Evolutionary conservation across 2,113 vertebrate species (phyloP).

Genomic region (Bujurquina vittata): DNA sequence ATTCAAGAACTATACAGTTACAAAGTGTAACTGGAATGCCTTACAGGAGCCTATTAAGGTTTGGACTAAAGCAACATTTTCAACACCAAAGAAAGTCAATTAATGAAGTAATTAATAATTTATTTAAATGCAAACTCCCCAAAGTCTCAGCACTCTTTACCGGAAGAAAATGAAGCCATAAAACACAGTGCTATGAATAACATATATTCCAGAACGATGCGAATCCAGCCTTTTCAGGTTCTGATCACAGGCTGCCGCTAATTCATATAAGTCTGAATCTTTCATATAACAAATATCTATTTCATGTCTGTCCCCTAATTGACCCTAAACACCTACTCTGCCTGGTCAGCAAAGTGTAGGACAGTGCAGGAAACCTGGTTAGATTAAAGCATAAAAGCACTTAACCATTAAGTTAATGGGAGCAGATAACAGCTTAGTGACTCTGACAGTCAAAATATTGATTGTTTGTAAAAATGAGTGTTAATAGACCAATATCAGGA

Average conservation of each 20-base stretch:
- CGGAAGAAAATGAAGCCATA: conserved; percentile 1
- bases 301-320: neutral
- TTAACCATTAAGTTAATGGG: neutral
- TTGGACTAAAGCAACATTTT: neutral
- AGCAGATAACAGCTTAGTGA: neutral
- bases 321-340: too few species aligned
- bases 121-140: conserved; percentile 1
- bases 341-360: neutral
- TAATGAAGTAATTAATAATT: neutral
- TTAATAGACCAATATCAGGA: neutral
- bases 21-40: neutral
- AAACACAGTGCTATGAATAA: neutral
- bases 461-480: neutral
- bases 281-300: neutral
- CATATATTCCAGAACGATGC: neutral
- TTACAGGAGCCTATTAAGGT: neutral
- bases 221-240: neutral
- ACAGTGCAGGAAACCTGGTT: neutral
- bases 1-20: neutral
- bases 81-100: neutral
- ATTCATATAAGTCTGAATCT: neutral
- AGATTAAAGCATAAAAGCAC: neutral
- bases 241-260: neutral
- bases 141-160: neutral
- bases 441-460: neutral